Base-by-base conservation (phyloP, 2,797 vertebrate species). In the Perodicticus potto region DNA sequence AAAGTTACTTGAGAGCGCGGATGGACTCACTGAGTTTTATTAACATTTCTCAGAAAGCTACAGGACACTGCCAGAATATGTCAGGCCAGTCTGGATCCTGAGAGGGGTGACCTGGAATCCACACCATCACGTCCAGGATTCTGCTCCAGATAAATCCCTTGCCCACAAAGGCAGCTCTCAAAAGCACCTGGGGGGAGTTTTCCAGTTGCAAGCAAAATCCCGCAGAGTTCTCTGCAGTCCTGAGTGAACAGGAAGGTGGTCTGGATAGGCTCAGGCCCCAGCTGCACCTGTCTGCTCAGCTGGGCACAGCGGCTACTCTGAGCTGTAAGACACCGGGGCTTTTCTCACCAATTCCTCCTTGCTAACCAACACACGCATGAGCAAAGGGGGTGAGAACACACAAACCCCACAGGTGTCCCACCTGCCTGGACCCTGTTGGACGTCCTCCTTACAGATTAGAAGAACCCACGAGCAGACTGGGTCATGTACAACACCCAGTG, bases 111-210 rank as follows among this genome's bases (percentile, higher is more conserved):
- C 45, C 43, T 25, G 16, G 6, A 29, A 9, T 3, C 78, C 70
- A 65, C 40, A 0, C 0, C 2, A n/a, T 14, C 0, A 1, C 7
- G 1, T 5, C 5, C 17, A 37, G 0, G 4, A 1, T 1, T 45
- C 76, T 37, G 40, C 3, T 29, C 27, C 57, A 69, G 70, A 10
- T 10, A n/a, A 4, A 27, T 4, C 40, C 43, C 45, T 74, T 14
- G n/a, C 1, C 1, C 3, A 0, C 5, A 2, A 32, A 9, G 37
- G 23, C 16, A n/a, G 37, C 23, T 49, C 45, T 37, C 37, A 5
- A 3, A 57, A 22, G 69, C 13, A 53, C 43, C 14, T 8, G 9
- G 70, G 61, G 7, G 4, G 3, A 1, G 20, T 37, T 59, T 69
- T 43, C 40, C 23, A 13, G 3, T 3, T 25, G 65, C 3, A 25